Evolutionary conservation across 2,888 invertebrate species (phyloP).

Genomic region (Trachelus tabidus): DNA sequence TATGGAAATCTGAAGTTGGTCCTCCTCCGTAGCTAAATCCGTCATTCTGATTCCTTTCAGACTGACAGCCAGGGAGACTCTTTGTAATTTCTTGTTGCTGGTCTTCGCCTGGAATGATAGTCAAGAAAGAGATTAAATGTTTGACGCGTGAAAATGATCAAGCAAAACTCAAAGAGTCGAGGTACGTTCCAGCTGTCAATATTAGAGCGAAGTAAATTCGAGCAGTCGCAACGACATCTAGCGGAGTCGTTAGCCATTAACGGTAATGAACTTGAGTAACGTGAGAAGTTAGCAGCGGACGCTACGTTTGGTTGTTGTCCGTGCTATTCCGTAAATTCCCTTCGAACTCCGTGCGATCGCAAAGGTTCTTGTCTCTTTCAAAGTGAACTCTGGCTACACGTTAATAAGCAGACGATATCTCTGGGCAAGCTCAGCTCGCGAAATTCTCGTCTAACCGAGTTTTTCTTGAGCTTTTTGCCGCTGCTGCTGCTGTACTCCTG

Average conservation of each 20-base stretch:
- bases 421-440: neutral
- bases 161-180: neutral
- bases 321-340: neutral
- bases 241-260: neutral
- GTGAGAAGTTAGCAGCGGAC: neutral
- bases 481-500: neutral
- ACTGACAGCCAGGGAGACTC: conserved; percentile 80
- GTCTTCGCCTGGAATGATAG: conserved; percentile 68
- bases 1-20: conserved; percentile 83
- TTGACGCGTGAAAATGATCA: neutral
- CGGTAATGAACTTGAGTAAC: neutral
- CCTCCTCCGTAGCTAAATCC: conserved; percentile 77
- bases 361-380: neutral
- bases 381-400: neutral
- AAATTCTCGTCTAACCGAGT: neutral
- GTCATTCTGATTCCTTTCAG: conserved; percentile 81
- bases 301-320: neutral
- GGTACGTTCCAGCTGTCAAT: neutral
- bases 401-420: neutral
- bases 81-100: conserved; percentile 69
- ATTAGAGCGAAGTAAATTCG: neutral
- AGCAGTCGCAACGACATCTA: neutral
- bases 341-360: neutral
- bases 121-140: neutral
- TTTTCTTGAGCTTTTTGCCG: neutral